Base-by-base conservation (phyloP, 2,888 invertebrate species). In the Pseudococcus longispinus region DNA sequence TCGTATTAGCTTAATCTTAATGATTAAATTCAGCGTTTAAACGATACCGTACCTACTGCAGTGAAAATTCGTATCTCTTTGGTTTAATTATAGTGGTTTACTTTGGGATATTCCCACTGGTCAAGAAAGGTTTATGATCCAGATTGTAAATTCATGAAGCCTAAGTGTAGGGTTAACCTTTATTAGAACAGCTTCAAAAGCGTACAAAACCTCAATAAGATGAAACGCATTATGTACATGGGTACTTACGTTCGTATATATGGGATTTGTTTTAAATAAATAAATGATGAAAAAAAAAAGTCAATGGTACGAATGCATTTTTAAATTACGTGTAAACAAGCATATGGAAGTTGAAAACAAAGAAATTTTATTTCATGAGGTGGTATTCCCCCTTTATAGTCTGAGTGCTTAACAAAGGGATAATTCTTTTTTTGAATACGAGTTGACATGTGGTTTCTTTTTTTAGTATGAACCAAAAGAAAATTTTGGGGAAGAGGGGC, bases 131-230 rank as follows among this genome's bases (percentile, higher is more conserved):
- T 70, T 70, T 29, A 70, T 70, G 70, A 70, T 70, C 26, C 70
- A 70, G 70, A 70, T 70, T 29, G 70, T 70, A 70, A 29, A 70
- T 70, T 70, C 70, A 70, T 70, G 70, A 70, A 70, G 70, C 29
- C 70, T 70, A 70, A 70, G 29, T 70, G 18, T 70, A 70, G 29
- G 29, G 70, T 70, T 70, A 70, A 29, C 70, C 70, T 70, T 70
- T 70, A 70, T 70, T 70, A 70, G 29, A 70, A 29, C 29, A 26
- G 70, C 23, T 23, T 60, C 60, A 60, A 60, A 60, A 23, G 60
- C 55, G 60, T 23, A 60, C 11, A 11, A 23, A 60, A 60, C 60
- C 60, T 60, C 60, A n/a, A 55, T 55, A 55, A 55, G 55, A 18
- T 55, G 15, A 55, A 55, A n/a, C n/a, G 55, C 3, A 55, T 20